Percentiles rank a stretch among this genome's conserved stretches.
These are phyloP conservation scores for Pteropus rufus DNA, from an alignment of 2,797 vertebrate species.

Conservation along the genomic window DNA sequence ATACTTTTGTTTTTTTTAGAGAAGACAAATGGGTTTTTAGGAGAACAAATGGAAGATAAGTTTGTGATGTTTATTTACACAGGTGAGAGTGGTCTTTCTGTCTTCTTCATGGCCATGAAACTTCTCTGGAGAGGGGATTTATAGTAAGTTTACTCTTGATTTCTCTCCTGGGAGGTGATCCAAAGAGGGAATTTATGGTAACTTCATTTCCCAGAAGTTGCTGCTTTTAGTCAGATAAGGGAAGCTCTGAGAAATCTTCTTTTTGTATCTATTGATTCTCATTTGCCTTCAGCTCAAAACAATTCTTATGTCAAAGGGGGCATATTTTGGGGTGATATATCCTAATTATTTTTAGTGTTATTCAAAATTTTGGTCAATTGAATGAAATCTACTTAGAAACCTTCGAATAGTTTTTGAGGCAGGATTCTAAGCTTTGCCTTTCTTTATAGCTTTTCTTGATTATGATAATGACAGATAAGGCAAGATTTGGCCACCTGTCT, in stretches of 20 bases:
- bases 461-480: too few species aligned
- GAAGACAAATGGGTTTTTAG: too few species aligned
- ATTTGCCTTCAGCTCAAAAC: background rate
- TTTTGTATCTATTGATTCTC: background rate
- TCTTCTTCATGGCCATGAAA: background rate
- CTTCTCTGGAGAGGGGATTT: background rate
- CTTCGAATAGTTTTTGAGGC: too few species aligned
- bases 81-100: background rate
- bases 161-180: background rate
- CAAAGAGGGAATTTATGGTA: background rate
- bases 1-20: too few species aligned
- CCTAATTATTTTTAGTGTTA: background rate
- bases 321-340: background rate
- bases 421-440: too few species aligned
- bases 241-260: background rate
- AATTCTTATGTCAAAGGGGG: background rate
- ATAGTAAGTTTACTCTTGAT: background rate
- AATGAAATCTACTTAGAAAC: background rate
- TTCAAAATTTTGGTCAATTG: background rate
- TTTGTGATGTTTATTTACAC: background rate
- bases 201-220: background rate
- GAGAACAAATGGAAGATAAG: background rate
- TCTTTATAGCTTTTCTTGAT: too few species aligned
- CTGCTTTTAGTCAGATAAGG: background rate
- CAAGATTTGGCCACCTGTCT: too few species aligned